Conservation (phyloP, 2,113 vertebrate species). For the Engraulis encrasicolus region DNA sequence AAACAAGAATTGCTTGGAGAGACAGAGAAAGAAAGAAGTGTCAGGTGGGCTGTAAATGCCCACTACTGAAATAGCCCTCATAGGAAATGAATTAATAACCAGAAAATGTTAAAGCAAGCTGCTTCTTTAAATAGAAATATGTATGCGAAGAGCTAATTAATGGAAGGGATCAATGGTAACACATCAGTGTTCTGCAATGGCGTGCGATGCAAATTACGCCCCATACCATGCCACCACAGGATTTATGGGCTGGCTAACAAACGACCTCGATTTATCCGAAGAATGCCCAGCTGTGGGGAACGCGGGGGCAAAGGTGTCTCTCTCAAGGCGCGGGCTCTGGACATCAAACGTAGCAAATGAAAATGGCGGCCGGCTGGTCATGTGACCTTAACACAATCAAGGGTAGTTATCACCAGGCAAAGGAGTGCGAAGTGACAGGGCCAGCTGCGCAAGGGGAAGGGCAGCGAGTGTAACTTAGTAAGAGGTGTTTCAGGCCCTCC, state of each 20-base stretch:
- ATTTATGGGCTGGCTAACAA: not conserved
- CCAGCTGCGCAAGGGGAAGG: constrained; percentile 73
- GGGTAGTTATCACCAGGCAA: constrained; percentile 66
- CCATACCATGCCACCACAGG: not conserved
- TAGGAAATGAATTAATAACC: not conserved
- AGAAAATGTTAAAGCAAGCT: not conserved
- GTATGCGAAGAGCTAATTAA: not conserved
- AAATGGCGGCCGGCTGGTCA: constrained; percentile 62
- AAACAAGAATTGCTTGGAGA: not conserved
- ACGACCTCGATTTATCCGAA: not conserved
- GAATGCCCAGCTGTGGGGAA: not conserved
- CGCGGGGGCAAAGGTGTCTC: not conserved
- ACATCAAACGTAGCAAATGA: constrained; percentile 39
- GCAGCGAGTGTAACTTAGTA: constrained; percentile 58
- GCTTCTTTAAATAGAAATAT: not conserved
- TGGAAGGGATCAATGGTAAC: not conserved
- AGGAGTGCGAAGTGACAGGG: constrained; percentile 77
- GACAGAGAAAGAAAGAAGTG: not conserved
- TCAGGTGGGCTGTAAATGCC: not conserved
- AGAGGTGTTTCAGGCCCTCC: constrained; percentile 58
- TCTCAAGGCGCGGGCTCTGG: not conserved
- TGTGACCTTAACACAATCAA: constrained; percentile 70
- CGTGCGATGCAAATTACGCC: not conserved
- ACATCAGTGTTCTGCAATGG: not conserved
- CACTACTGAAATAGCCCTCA: not conserved